Percentiles rank a stretch among this genome's conserved stretches.
phyloP scores from a whole-genome alignment of 2,113 vertebrate genomes.

The Xyrauchen texanus region DNA sequence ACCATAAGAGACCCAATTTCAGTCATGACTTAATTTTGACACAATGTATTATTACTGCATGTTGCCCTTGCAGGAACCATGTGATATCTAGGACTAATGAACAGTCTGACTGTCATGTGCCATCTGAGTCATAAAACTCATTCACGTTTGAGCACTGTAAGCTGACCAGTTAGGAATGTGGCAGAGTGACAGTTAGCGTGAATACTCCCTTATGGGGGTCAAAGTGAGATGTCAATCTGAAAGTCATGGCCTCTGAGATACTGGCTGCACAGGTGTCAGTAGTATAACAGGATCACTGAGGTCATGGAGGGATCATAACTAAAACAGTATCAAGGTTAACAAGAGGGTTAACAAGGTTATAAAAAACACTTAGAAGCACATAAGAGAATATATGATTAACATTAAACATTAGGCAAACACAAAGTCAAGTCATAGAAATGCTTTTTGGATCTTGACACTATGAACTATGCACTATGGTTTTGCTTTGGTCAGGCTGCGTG shows the following conservation, averaged over 20 bases:
- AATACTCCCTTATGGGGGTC: background rate
- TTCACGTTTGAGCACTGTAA: background rate
- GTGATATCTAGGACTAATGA: too few species aligned
- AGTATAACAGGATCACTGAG: background rate
- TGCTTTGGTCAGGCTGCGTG: too few species aligned
- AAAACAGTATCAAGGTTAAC: conserved; percentile 20
- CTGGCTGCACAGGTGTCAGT: conserved; percentile 13
- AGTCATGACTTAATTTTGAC: too few species aligned
- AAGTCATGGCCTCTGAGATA: background rate
- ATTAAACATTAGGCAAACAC: background rate
- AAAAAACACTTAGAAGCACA: background rate
- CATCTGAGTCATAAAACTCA: background rate
- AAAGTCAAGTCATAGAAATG: too few species aligned
- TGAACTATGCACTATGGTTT: too few species aligned
- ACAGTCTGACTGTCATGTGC: background rate
- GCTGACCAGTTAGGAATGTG: conserved; percentile 10
- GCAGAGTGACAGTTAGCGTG: background rate
- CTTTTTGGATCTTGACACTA: too few species aligned
- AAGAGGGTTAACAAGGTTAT: too few species aligned
- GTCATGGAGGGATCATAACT: background rate
- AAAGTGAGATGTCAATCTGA: conserved; percentile 6
- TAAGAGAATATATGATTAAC: background rate
- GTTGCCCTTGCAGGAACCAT: too few species aligned
- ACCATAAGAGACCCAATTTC: too few species aligned
- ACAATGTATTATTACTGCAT: too few species aligned